Conservation (phyloP, 2,888 invertebrate species). For the Drosophila longiperda region DNA sequence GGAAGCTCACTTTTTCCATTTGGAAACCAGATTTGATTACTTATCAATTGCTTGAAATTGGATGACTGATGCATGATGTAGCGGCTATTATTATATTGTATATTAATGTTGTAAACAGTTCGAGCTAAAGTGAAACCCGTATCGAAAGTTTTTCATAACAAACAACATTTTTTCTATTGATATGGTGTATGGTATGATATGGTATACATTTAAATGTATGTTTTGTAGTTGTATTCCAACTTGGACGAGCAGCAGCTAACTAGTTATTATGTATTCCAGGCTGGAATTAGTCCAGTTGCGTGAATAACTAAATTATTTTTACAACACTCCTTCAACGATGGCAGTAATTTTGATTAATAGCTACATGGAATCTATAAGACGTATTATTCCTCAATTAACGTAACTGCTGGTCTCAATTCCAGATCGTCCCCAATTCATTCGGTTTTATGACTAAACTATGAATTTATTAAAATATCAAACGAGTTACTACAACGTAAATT, state of each 20-base stretch:
- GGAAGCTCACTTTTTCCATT: background rate
- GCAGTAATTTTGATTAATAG: background rate
- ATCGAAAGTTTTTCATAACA: background rate
- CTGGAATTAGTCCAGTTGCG: background rate
- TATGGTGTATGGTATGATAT: background rate
- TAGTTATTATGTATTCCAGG: background rate
- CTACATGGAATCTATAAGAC: background rate
- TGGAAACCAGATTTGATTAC: background rate
- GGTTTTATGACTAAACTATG: slow-evolving; percentile 6
- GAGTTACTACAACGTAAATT: background rate
- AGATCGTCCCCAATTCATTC: background rate
- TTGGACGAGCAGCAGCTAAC: background rate
- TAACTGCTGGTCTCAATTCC: background rate
- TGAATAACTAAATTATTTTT: background rate
- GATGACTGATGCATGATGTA: slow-evolving; percentile 1
- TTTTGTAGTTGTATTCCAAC: background rate
- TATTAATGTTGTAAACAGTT: background rate
- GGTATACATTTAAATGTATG: background rate
- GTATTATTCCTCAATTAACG: background rate
- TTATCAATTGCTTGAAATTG: background rate
- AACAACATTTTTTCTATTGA: background rate
- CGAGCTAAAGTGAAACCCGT: slow-evolving; percentile 8
- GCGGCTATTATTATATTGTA: background rate
- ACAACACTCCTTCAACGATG: background rate
- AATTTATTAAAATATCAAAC: slow-evolving; percentile 17